phyloP scores from a whole-genome alignment of 1,140 invertebrate species.

The Drosophila fuyamai region DNA sequence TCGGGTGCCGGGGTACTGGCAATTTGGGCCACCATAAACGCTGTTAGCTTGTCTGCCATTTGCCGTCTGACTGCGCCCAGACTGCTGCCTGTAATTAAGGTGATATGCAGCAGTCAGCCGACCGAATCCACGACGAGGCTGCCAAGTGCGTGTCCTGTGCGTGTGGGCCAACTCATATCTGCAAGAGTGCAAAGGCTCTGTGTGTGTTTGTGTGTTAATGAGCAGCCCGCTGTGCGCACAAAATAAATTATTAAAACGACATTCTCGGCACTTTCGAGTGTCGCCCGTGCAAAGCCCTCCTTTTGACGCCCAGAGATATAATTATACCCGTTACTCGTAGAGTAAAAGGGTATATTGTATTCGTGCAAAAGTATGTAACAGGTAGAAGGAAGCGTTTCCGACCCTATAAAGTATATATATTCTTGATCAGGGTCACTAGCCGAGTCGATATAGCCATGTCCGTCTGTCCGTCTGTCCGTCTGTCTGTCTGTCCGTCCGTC shows the following conservation, averaged over 20 bases:
- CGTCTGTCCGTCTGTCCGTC: no score
- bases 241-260: constrained; percentile 80
- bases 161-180: constrained; percentile 23
- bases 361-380: no score
- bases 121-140: constrained; percentile 56
- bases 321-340: no score
- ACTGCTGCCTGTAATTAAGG: constrained; percentile 82
- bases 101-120: constrained; percentile 73
- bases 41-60: constrained; percentile 77
- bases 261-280: constrained; percentile 53
- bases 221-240: constrained; percentile 69
- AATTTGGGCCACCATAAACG: constrained; percentile 72
- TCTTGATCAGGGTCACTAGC: no score
- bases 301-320: constrained; percentile 38
- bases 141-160: constrained; percentile 74
- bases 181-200: neutral
- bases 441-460: no score
- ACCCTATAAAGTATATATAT: no score
- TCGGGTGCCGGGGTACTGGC: constrained; percentile 25
- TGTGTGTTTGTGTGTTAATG: constrained; percentile 68
- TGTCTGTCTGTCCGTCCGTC: no score
- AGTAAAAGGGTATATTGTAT: no score
- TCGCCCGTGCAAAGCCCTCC: constrained; percentile 42
- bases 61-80: constrained; percentile 78
- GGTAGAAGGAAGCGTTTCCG: no score